Conservation (phyloP, 2,888 invertebrate genomes). For the Diarsia dahlii region DNA sequence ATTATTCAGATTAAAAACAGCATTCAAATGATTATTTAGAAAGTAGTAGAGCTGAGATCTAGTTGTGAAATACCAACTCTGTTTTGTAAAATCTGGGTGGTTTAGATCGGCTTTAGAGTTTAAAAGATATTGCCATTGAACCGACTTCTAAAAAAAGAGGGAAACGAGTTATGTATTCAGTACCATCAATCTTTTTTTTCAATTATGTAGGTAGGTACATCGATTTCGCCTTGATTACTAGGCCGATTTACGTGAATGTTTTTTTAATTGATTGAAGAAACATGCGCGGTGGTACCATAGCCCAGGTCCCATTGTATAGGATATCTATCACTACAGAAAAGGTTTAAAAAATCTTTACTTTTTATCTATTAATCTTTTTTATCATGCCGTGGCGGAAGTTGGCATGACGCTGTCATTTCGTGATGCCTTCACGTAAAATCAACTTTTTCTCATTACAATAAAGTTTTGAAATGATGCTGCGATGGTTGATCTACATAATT, state of each 20-base stretch:
- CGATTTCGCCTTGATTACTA: not conserved
- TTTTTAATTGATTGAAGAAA: not conserved
- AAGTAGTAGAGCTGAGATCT: not conserved
- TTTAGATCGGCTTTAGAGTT: not conserved
- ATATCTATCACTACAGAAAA: too few species aligned
- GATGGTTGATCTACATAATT: too few species aligned
- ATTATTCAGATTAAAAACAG: slow-evolving; percentile 20
- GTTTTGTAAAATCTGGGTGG: not conserved
- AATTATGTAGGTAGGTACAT: not conserved
- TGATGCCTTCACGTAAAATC: too few species aligned
- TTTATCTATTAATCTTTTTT: too few species aligned
- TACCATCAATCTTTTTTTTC: not conserved
- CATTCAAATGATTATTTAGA: not conserved
- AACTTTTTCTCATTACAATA: too few species aligned
- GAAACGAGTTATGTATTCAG: not conserved
- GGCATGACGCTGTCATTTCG: too few species aligned
- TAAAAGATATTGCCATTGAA: not conserved
- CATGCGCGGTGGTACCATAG: too few species aligned
- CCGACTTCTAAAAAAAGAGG: not conserved
- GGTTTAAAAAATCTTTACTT: too few species aligned
- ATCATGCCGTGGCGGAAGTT: too few species aligned
- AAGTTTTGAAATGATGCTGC: too few species aligned
- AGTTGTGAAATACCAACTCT: not conserved
- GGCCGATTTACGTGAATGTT: not conserved
- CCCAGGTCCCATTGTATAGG: too few species aligned